Evolutionary conservation across 1,140 invertebrate species (phyloP).

Genomic region (Ips typographus): DNA sequence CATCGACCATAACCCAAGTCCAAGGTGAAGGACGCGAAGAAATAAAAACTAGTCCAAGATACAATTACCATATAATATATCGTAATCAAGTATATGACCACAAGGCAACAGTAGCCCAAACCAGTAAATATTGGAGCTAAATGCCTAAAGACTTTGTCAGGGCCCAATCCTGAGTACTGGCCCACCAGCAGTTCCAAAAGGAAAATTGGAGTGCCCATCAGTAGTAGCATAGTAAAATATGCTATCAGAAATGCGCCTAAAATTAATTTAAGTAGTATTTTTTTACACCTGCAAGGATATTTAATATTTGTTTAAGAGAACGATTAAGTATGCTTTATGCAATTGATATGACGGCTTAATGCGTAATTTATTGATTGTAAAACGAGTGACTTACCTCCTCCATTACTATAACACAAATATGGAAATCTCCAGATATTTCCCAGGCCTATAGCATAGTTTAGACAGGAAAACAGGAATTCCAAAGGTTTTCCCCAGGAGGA

Average conservation of each 20-base stretch:
- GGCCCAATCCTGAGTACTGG: conserved; percentile 64
- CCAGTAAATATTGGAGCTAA: conserved; percentile 66
- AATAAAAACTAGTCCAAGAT: conserved; percentile 76
- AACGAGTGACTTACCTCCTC: conserved; percentile 62
- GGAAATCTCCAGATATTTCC: conserved; percentile 90
- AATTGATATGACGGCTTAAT: neutral
- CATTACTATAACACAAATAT: conserved; percentile 79
- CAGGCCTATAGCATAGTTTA: conserved; percentile 75
- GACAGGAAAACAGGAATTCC: conserved; percentile 73
- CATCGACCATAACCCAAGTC: conserved; percentile 72
- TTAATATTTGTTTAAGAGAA: too few relatives aligned
- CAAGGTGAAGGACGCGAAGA: conserved; percentile 67
- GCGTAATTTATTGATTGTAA: neutral
- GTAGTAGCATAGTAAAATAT: conserved; percentile 73
- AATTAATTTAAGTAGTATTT: conserved; percentile 40
- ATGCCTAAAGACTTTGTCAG: conserved; percentile 59
- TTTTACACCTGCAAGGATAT: too few relatives aligned
- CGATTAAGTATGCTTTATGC: too few relatives aligned
- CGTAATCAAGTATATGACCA: conserved; percentile 77
- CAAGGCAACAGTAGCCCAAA: conserved; percentile 67
- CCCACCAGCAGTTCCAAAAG: conserved; percentile 67
- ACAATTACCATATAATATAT: conserved; percentile 85
- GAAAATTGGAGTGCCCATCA: conserved; percentile 81
- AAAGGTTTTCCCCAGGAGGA: conserved; percentile 28
- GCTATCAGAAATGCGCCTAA: conserved; percentile 78